A percentile compares a stretch with the other conserved stretches of the same genome.
Conservation (phyloP, 2,797 vertebrate species). For the Hippopotamyrus pictus region DNA sequence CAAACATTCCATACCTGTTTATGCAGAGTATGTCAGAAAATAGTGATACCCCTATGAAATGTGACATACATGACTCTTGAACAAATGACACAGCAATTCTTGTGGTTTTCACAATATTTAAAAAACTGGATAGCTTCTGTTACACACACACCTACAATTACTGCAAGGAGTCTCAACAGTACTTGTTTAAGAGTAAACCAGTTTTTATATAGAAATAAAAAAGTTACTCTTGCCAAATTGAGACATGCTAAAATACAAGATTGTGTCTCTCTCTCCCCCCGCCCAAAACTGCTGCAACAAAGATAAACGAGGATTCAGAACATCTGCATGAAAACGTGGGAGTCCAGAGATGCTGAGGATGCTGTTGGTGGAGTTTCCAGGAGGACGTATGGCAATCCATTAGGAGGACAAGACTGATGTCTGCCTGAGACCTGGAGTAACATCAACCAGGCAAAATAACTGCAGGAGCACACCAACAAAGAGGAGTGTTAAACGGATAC, state of each 20-base stretch:
- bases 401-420: neutral
- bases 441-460: neutral
- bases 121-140: neutral
- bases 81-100: neutral
- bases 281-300: neutral
- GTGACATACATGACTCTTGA: neutral
- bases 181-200: neutral
- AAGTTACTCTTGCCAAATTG: neutral
- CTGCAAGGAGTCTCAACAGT: neutral
- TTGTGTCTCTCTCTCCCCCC: neutral
- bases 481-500: neutral
- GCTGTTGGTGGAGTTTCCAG: neutral
- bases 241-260: neutral
- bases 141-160: neutral
- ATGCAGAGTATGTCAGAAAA: slow-evolving; percentile 32
- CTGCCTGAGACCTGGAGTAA: neutral
- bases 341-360: neutral
- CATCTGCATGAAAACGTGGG: neutral
- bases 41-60: slow-evolving; percentile 37
- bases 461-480: neutral
- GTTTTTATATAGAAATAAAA: neutral
- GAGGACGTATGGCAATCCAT: neutral
- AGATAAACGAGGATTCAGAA: neutral
- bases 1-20: slow-evolving; percentile 46
- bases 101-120: slow-evolving; percentile 1